These are phyloP conservation scores for Microtus richardsoni DNA, from an alignment of 2,113 vertebrate genomes.

Conservation along the genomic window DNA sequence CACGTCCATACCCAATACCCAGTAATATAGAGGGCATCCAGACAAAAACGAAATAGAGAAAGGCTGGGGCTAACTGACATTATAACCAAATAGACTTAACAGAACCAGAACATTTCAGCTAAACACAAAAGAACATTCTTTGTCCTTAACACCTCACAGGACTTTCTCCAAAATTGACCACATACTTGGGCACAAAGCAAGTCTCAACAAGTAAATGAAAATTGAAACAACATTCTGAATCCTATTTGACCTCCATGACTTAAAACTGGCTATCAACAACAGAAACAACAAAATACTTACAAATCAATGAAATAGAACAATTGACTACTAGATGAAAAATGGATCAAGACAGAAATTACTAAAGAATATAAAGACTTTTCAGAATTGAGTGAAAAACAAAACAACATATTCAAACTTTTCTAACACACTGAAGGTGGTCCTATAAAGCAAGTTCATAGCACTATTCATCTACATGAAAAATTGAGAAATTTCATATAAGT, in stretches of 20 bases:
- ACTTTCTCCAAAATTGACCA: neutral
- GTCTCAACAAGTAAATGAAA: neutral
- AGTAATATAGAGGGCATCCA: neutral
- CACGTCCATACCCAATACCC: neutral
- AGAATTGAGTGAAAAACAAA: neutral
- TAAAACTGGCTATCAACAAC: neutral
- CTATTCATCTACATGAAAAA: neutral
- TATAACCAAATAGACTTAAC: neutral
- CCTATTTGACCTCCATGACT: neutral
- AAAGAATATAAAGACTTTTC: neutral
- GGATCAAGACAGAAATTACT: neutral
- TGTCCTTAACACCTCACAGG: neutral
- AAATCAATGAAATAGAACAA: neutral
- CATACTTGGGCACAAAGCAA: neutral
- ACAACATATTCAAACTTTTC: neutral
- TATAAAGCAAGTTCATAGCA: neutral
- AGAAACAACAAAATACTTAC: neutral
- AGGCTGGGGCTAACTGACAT: neutral
- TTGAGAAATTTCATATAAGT: neutral
- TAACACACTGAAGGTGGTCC: neutral
- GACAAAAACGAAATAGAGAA: neutral
- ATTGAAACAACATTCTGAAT: neutral
- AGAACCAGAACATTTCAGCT: neutral
- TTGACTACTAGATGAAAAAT: neutral
- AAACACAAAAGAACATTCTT: neutral